These are phyloP conservation scores for Cyprinodon brontotheroides DNA, from an alignment of 2,113 vertebrate species.

Conservation along the genomic window DNA sequence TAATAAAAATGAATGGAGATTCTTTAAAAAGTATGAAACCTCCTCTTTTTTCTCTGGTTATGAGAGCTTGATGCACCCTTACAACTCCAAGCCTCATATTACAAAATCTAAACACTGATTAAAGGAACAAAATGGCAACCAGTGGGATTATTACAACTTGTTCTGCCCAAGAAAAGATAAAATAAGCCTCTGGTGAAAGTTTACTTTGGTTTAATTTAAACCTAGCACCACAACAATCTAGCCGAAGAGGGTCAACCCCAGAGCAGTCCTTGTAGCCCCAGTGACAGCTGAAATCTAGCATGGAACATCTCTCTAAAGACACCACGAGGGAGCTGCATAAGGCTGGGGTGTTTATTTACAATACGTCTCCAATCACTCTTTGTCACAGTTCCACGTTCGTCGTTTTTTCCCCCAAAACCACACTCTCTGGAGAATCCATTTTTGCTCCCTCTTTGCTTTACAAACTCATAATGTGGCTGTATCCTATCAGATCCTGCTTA, in stretches of 20 bases:
- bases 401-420: conserved; percentile 60
- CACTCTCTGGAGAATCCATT: conserved; percentile 65
- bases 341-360: conserved; percentile 76
- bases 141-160: conserved; percentile 16
- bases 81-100: not conserved
- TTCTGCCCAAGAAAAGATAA: conserved; percentile 1
- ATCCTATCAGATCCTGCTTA: conserved; percentile 76
- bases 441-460: conserved; percentile 66
- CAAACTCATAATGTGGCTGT: conserved; percentile 61
- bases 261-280: conserved; percentile 37
- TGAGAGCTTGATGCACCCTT: not conserved
- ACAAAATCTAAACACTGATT: conserved; percentile 17
- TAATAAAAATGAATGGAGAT: not conserved
- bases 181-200: conserved; percentile 14
- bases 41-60: not conserved
- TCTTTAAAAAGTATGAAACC: not conserved
- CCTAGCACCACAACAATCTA: conserved; percentile 32
- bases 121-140: conserved; percentile 36
- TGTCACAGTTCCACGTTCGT: conserved; percentile 68
- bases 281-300: conserved; percentile 41
- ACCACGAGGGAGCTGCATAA: conserved; percentile 38
- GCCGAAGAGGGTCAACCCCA: conserved; percentile 46
- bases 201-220: conserved; percentile 50
- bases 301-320: conserved; percentile 54
- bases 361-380: conserved; percentile 74